These are phyloP conservation scores for Melipona beecheii DNA, from an alignment of 2,888 invertebrate genomes.

Conservation along the genomic window DNA sequence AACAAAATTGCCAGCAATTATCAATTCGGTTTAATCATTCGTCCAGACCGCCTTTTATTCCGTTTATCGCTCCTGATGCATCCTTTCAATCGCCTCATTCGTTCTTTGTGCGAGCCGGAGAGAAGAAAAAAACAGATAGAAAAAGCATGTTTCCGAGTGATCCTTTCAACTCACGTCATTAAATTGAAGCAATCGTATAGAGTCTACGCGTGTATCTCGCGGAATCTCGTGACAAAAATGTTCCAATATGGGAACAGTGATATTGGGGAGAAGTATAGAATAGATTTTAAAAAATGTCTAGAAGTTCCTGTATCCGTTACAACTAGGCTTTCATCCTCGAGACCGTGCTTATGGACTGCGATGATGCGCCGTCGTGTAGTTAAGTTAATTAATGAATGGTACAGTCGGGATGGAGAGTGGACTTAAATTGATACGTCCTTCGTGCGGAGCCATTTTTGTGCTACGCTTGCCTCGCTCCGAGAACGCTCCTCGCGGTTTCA, in stretches of 20 bases:
- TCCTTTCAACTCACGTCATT: background rate
- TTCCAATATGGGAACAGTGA: background rate
- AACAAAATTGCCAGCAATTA: conserved; percentile 72
- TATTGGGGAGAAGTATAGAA: background rate
- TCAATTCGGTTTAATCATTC: conserved; percentile 67
- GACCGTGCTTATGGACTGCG: conserved; percentile 75
- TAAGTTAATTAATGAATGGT: conserved; percentile 84
- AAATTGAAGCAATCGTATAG: background rate
- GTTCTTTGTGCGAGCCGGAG: conserved; percentile 27
- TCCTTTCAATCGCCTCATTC: conserved; percentile 46
- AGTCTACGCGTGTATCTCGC: too few relatives aligned
- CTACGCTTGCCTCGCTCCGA: conserved; percentile 57
- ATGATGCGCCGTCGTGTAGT: conserved; percentile 82
- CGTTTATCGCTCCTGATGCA: conserved; percentile 55
- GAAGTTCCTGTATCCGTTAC: conserved; percentile 68
- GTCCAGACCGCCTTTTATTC: conserved; percentile 57
- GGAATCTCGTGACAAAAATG: background rate
- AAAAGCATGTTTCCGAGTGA: background rate
- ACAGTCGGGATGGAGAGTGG: conserved; percentile 82
- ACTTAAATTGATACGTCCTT: conserved; percentile 84
- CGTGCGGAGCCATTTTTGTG: conserved; percentile 79
- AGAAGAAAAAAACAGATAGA: background rate
- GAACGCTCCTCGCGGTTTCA: conserved; percentile 42
- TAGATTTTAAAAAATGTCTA: conserved; percentile 28
- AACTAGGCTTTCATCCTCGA: conserved; percentile 74